Percentiles rank a stretch among this genome's conserved stretches.
Evolutionary conservation across 2,888 invertebrate genomes (phyloP).

Genomic region (Lapara coniferarum): DNA sequence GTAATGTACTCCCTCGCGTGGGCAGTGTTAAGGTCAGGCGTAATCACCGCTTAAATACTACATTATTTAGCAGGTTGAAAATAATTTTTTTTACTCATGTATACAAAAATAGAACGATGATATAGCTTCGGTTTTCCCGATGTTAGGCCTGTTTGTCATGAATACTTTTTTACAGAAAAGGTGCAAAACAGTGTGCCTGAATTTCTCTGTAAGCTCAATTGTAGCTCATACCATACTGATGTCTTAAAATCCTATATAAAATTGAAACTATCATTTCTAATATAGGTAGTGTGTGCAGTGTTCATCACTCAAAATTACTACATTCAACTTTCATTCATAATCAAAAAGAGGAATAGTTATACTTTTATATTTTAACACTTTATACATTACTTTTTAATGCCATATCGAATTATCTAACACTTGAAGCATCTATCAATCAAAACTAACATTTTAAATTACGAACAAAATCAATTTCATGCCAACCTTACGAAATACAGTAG

Average conservation of each 20-base stretch:
- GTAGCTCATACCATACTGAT: too few species aligned
- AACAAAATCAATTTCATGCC: slow-evolving; percentile 6
- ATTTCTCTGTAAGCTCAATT: too few species aligned
- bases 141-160: not conserved
- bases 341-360: not conserved
- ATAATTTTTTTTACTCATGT: slow-evolving; percentile 4
- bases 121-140: too few species aligned
- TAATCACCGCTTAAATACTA: slow-evolving; percentile 43
- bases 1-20: slow-evolving; percentile 62
- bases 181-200: too few species aligned
- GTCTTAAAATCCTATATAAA: too few species aligned
- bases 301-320: too few species aligned
- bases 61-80: slow-evolving; percentile 8
- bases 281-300: too few species aligned
- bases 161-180: not conserved
- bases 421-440: not conserved
- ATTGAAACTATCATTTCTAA: too few species aligned
- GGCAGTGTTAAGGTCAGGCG: slow-evolving; percentile 51
- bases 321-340: too few species aligned
- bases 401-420: not conserved
- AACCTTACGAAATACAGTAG: slow-evolving; percentile 18
- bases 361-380: not conserved
- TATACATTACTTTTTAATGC: not conserved
- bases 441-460: not conserved
- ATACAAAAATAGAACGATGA: not conserved